Conservation (phyloP, 2,888 invertebrate species). For the Nineta flava region DNA sequence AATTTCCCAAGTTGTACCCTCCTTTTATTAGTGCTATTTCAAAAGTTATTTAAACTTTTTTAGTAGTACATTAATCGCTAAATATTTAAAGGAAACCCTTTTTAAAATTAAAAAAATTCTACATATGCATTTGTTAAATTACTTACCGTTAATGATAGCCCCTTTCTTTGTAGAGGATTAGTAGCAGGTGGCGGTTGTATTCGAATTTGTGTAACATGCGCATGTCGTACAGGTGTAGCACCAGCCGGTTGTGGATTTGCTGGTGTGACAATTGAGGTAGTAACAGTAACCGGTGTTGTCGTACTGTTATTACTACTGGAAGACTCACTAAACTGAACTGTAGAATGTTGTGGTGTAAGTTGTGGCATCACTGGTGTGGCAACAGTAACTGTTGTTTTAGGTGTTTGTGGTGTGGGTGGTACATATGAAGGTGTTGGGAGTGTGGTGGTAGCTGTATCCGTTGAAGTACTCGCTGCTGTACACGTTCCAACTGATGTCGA, state of each 20-base stretch:
- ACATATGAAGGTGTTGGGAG: constrained; percentile 30
- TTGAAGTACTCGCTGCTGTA: constrained; percentile 13
- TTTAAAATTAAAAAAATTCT: constrained; percentile 5
- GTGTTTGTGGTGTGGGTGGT: constrained; percentile 19
- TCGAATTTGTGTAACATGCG: constrained; percentile 36
- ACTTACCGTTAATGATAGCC: constrained; percentile 50
- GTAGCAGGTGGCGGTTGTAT: constrained; percentile 34
- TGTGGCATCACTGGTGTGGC: constrained; percentile 26
- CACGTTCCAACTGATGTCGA: constrained; percentile 13
- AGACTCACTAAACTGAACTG: constrained; percentile 13
- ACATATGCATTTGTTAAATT: constrained; percentile 1
- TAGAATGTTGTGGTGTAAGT: constrained; percentile 22
- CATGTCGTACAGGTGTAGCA: constrained; percentile 31
- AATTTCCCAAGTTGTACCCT: too few species aligned
- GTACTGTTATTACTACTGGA: constrained; percentile 11
- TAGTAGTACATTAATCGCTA: too few species aligned
- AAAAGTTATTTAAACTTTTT: too few species aligned
- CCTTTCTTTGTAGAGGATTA: constrained; percentile 40
- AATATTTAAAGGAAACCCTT: too few species aligned
- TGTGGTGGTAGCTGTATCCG: constrained; percentile 20
- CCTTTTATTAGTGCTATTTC: too few species aligned
- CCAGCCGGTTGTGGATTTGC: constrained; percentile 28
- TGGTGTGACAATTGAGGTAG: constrained; percentile 11
- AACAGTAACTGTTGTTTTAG: constrained; percentile 23
- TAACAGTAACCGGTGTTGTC: constrained; percentile 13